Evolutionary conservation across 2,113 vertebrate species (phyloP).

Genomic region (Chascanopsetta lugubris): DNA sequence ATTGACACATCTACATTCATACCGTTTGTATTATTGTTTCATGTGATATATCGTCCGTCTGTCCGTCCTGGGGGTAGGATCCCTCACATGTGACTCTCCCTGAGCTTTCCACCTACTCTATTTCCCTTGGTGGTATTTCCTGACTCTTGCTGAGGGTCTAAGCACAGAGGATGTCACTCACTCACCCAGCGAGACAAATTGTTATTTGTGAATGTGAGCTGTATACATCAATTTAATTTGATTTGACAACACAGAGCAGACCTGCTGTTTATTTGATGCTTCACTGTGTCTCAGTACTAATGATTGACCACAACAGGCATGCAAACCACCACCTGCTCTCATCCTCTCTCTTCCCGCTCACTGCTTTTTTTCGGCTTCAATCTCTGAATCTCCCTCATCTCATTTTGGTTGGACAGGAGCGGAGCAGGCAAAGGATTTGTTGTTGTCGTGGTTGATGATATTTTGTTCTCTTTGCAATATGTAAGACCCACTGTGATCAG

Average conservation of each 20-base stretch:
- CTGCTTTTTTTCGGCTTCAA: slow-evolving; percentile 9
- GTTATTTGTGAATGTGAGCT: too few species aligned
- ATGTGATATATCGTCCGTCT: not conserved
- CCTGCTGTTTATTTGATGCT: not conserved
- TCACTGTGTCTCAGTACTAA: not conserved
- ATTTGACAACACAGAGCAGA: not conserved
- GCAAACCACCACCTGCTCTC: too few species aligned
- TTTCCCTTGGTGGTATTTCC: too few species aligned
- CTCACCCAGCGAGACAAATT: too few species aligned
- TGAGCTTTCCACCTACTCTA: too few species aligned
- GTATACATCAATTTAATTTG: too few species aligned
- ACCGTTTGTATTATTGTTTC: too few species aligned
- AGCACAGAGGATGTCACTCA: too few species aligned
- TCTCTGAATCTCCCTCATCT: not conserved
- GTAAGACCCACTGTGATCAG: not conserved
- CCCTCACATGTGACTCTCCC: too few species aligned
- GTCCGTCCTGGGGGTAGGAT: too few species aligned
- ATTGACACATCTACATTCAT: too few species aligned
- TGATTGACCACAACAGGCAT: slow-evolving; percentile 10
- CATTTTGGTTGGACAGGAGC: not conserved
- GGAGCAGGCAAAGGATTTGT: not conserved
- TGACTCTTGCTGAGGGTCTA: too few species aligned
- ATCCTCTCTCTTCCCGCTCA: not conserved
- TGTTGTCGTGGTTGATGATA: not conserved
- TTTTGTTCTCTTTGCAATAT: not conserved